Conservation (phyloP, 2,888 invertebrate genomes). For the Blera fallax region DNA sequence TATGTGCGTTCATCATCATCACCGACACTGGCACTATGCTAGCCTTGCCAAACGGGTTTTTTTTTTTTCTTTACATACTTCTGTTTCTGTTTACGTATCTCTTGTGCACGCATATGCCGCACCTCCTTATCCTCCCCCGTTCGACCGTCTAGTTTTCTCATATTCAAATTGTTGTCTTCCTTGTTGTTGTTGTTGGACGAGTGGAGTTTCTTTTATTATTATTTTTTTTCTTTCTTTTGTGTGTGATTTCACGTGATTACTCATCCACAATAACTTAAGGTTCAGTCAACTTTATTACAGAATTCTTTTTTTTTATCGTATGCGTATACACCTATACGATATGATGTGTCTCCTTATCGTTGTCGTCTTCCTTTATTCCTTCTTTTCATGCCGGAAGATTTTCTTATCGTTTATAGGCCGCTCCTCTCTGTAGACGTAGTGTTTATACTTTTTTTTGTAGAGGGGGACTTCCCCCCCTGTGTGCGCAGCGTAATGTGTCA, state of each 20-base stretch:
- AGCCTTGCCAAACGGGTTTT: conserved; percentile 58
- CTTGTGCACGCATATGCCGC: conserved; percentile 49
- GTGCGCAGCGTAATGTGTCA: conserved; percentile 36
- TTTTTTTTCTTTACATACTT: background rate
- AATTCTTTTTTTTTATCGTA: background rate
- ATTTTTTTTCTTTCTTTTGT: background rate
- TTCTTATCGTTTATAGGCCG: conserved; percentile 44
- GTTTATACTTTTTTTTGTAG: conserved; percentile 12
- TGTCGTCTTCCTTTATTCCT: conserved; percentile 2
- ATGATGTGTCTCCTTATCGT: conserved; percentile 15
- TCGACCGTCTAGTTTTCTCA: conserved; percentile 22
- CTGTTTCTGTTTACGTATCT: conserved; percentile 63
- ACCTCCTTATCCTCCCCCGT: background rate
- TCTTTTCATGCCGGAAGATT: conserved; percentile 45
- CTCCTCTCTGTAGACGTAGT: conserved; percentile 9
- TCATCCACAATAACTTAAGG: conserved; percentile 67
- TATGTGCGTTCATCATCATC: conserved; percentile 66
- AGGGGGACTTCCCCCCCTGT: background rate
- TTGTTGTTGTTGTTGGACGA: conserved; percentile 32
- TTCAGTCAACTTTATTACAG: conserved; percentile 68
- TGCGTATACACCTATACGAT: conserved; percentile 1
- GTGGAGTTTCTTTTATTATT: conserved; percentile 27
- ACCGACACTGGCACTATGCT: conserved; percentile 23
- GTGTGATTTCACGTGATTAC: conserved; percentile 68
- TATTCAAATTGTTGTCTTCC: conserved; percentile 58